phyloP scores from a whole-genome alignment of 2,797 vertebrate species.

The Xyrichtys novacula region DNA sequence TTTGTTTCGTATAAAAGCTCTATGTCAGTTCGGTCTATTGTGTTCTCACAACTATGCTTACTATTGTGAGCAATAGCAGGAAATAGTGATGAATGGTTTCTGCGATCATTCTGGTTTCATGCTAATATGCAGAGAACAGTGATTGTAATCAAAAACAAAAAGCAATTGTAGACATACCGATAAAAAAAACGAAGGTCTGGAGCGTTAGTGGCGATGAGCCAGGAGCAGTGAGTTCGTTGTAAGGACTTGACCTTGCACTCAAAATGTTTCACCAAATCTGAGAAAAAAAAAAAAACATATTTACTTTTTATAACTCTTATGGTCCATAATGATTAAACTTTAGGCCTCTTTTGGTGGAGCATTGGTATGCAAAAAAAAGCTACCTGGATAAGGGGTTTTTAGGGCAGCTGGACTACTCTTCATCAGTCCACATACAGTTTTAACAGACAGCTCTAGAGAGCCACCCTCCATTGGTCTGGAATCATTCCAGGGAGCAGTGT shows the following conservation, averaged over 20 bases:
- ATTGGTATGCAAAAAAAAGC: not conserved
- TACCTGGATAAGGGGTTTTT: constrained; percentile 16
- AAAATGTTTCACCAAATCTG: constrained; percentile 46
- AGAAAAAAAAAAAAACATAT: not conserved
- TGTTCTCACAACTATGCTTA: too few relatives aligned
- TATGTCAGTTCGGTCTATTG: too few relatives aligned
- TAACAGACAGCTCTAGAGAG: fast-evolving
- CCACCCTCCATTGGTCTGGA: fast-evolving
- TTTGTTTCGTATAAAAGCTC: too few relatives aligned
- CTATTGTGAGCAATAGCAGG: too few relatives aligned
- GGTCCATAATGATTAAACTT: too few relatives aligned
- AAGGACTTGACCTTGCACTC: not conserved
- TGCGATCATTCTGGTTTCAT: too few relatives aligned
- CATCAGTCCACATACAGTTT: fast-evolving
- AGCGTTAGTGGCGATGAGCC: fast-evolving
- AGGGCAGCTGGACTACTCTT: fast-evolving
- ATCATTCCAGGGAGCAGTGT: fast-evolving
- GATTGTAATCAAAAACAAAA: too few relatives aligned
- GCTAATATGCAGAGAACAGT: not conserved
- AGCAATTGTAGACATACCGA: constrained; percentile 6
- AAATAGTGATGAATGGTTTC: too few relatives aligned
- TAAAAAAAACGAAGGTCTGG: constrained; percentile 39
- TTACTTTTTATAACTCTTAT: not conserved
- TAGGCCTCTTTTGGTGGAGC: not conserved
- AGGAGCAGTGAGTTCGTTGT: constrained; percentile 3